phyloP scores from a whole-genome alignment of 2,113 vertebrate genomes.

The Pithys albifrons region DNA sequence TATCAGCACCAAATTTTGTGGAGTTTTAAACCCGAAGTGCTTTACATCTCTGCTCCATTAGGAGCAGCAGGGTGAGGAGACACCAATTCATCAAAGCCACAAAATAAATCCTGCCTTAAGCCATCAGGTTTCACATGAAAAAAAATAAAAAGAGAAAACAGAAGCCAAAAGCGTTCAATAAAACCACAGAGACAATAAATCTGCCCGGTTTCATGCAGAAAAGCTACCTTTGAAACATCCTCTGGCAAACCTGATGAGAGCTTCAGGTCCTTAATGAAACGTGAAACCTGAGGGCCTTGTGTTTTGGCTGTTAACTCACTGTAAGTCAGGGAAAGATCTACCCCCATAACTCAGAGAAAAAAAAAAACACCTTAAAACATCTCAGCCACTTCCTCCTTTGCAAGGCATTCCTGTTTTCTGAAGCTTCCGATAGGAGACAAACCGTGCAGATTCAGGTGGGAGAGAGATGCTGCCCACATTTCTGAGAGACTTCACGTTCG shows the following conservation, averaged over 20 bases:
- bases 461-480: neutral
- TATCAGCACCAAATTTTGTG: neutral
- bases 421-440: neutral
- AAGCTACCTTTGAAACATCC: slow-evolving; percentile 48
- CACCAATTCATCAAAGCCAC: slow-evolving; percentile 47
- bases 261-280: slow-evolving; percentile 24
- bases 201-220: neutral
- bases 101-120: slow-evolving; percentile 46
- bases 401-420: neutral
- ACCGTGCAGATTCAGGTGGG: neutral
- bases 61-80: neutral
- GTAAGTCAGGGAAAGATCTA: neutral
- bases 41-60: slow-evolving; percentile 19
- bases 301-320: neutral
- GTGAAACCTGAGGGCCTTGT: neutral
- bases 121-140: neutral
- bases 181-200: slow-evolving; percentile 61
- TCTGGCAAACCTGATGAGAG: slow-evolving; percentile 33
- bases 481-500: neutral
- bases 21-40: neutral
- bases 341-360: accelerated
- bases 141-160: slow-evolving; percentile 10
- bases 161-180: slow-evolving; percentile 45
- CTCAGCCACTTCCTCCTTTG: neutral
- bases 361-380: neutral